Evolutionary conservation across 2,888 invertebrate genomes (phyloP).

Genomic region (Lymantria monacha): DNA sequence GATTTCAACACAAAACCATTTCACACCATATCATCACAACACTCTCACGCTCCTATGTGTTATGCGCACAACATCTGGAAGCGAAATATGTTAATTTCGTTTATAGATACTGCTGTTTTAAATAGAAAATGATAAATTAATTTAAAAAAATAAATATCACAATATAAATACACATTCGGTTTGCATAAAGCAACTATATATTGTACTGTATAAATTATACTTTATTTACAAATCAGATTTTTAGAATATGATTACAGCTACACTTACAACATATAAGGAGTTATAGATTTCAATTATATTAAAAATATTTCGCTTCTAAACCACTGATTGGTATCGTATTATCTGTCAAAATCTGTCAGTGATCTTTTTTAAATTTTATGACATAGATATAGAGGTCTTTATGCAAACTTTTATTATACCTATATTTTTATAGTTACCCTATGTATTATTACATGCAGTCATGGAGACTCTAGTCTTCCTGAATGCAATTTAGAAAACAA

Average conservation of each 20-base stretch:
- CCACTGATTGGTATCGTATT: not conserved
- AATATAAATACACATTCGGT: slow-evolving; percentile 32
- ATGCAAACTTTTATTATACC: no score
- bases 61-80: slow-evolving; percentile 57
- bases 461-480: no score
- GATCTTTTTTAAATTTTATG: not conserved
- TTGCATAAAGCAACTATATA: not conserved
- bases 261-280: slow-evolving; percentile 35
- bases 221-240: not conserved
- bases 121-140: slow-evolving; percentile 56
- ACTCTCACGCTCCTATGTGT: slow-evolving; percentile 33
- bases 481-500: no score
- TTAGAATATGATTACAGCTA: slow-evolving; percentile 1
- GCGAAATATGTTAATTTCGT: slow-evolving; percentile 42
- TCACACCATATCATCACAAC: slow-evolving; percentile 33
- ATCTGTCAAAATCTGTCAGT: not conserved
- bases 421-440: no score
- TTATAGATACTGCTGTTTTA: slow-evolving; percentile 44
- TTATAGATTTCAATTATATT: slow-evolving; percentile 15
- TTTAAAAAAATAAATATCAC: slow-evolving; percentile 49
- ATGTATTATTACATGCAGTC: no score
- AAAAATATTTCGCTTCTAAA: slow-evolving; percentile 18
- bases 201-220: not conserved
- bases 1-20: slow-evolving; percentile 53
- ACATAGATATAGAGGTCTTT: no score